These are phyloP conservation scores for Hetaerina titia DNA, from an alignment of 2,888 invertebrate genomes.

Conservation along the genomic window DNA sequence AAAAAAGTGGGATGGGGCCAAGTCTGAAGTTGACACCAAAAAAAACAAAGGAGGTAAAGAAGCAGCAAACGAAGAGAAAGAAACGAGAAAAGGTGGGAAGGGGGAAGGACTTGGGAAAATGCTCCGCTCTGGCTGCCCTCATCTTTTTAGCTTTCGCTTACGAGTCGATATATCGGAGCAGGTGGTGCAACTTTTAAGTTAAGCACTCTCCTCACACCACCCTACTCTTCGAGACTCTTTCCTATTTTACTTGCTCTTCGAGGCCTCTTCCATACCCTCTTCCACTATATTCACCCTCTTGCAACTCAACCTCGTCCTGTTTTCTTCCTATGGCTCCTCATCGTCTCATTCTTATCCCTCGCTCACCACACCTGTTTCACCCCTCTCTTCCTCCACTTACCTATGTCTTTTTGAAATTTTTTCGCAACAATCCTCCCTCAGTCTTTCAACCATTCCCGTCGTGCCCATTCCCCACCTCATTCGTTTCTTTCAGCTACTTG, in stretches of 20 bases:
- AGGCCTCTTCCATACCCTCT: not conserved
- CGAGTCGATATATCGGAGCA: conserved; percentile 23
- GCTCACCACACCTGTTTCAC: not conserved
- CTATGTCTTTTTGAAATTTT: not conserved
- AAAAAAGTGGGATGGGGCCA: not conserved
- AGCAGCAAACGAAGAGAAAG: not conserved
- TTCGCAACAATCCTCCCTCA: not conserved
- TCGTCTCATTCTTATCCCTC: not conserved
- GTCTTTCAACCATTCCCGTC: not conserved
- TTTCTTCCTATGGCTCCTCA: not conserved
- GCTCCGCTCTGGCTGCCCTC: not conserved
- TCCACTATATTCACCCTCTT: not conserved
- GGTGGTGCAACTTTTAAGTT: not conserved
- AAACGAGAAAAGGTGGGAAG: not conserved
- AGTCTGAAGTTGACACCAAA: not conserved
- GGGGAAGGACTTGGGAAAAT: not conserved
- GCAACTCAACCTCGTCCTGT: not conserved
- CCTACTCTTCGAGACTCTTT: not conserved
- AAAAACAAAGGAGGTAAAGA: not conserved
- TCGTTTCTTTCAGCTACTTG: not conserved
- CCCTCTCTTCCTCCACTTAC: not conserved
- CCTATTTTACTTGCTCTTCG: not conserved
- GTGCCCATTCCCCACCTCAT: not conserved
- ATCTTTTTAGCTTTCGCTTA: not conserved
- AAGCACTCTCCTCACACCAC: not conserved